Percentiles rank a stretch among this genome's conserved stretches.
phyloP scores from a whole-genome alignment of 1,140 invertebrate species.

The Drosophila serrata region DNA sequence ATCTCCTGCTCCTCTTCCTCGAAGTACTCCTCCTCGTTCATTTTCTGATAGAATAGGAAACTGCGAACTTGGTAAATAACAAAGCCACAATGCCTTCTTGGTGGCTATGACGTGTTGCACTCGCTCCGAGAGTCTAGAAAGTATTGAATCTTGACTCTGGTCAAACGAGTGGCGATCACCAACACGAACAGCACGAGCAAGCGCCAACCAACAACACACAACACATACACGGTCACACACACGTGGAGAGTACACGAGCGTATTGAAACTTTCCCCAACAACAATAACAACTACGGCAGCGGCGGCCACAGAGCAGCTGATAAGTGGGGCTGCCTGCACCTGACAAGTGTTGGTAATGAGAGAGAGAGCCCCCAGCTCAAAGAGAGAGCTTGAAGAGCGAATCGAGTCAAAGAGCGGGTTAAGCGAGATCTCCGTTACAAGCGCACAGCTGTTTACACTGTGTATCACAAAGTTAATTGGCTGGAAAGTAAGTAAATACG shows the following conservation, averaged over 20 bases:
- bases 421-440: conserved; percentile 49
- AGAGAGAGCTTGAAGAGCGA: not conserved
- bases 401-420: conserved; percentile 40
- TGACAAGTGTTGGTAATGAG: conserved; percentile 24
- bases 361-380: not conserved
- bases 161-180: conserved; percentile 70
- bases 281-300: conserved; percentile 22
- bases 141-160: conserved; percentile 75
- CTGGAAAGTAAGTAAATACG: conserved; percentile 21
- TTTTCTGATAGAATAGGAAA: conserved; percentile 24
- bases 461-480: conserved; percentile 18
- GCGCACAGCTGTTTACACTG: conserved; percentile 52
- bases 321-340: conserved; percentile 37
- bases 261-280: conserved; percentile 77
- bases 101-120: conserved; percentile 71
- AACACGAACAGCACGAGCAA: not conserved
- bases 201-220: conserved; percentile 25
- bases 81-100: conserved; percentile 29
- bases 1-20: conserved; percentile 68
- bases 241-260: conserved; percentile 12
- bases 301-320: conserved; percentile 51
- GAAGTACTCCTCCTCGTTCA: conserved; percentile 56
- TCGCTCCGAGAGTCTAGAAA: conserved; percentile 76
- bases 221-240: conserved; percentile 19
- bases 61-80: conserved; percentile 17